Evolutionary conservation across 2,113 vertebrate species (phyloP), one percentile per base, ranked within the genome.

Genomic region (Cryptotis parvus): DNA sequence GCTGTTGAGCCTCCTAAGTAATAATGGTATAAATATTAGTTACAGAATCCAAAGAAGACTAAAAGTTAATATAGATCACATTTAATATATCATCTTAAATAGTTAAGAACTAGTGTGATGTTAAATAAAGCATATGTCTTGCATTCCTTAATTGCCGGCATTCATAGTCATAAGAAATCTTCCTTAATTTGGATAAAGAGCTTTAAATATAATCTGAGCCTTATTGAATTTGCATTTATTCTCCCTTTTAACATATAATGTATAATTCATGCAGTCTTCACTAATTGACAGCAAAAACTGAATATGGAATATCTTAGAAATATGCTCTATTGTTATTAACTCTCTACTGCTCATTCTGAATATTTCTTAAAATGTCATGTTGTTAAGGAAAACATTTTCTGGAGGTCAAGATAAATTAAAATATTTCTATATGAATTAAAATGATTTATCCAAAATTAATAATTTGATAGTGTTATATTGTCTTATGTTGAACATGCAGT

Each of bases 191-290:
- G n/a, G 14, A 80, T 85, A 35, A 75, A 83, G 68, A 43, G 12
- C 58, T 77, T 35, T 27, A 92, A 77, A 81, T 49, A 41, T 31
- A 75, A 2, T 73, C 12, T n/a, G 8, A 93, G 33, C 4, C 24
- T 58, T 76, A 45, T 2, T 82, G 18, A 16, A 73, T 91, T 94
- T 93, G 15, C 11, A 91, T 55, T 81, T 94, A 69, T 81, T 14
- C 14, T 81, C 12, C 37, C 43, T 80, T 87, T 65, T 83, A 58
- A 69, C 29, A 77, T 78, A 11, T 4, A 75, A 83, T 92, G 14
- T 33, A 70, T 91, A 92, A 93, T 88, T 83, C 65, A 82, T 75
- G 27, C 9, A 69, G 12, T 58, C 39, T 63, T 83, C 31, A 85
- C 5, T 81, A 27, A 49, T 82, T 80, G 49, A 43, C 15, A 65